Percentiles rank a stretch among this genome's conserved stretches.
phyloP scores from a whole-genome alignment of 1,140 invertebrate genomes.

The Drosophila jambulina region DNA sequence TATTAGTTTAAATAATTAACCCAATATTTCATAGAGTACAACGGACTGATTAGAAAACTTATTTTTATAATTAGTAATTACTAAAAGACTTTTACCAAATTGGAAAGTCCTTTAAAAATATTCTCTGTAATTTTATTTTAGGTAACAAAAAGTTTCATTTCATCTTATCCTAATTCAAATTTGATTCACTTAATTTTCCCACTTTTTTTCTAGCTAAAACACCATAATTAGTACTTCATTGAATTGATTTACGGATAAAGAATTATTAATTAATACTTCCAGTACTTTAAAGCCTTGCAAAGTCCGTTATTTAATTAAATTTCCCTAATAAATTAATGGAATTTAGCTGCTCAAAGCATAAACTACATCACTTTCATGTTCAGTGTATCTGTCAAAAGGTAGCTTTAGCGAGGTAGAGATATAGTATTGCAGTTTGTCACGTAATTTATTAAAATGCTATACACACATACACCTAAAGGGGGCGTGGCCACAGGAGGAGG shows the following conservation, averaged over 20 bases:
- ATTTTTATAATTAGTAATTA: too few relatives aligned
- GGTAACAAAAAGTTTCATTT: too few relatives aligned
- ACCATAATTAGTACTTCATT: too few relatives aligned
- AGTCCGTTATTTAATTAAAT: not conserved
- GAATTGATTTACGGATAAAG: too few relatives aligned
- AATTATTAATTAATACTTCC: not conserved
- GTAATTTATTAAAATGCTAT: slow-evolving; percentile 82
- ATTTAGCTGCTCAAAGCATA: not conserved
- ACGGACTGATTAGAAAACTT: too few relatives aligned
- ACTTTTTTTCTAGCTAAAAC: too few relatives aligned
- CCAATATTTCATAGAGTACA: too few relatives aligned
- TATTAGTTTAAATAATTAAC: too few relatives aligned
- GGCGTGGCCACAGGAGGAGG: slow-evolving; percentile 11
- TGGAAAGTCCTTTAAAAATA: not conserved
- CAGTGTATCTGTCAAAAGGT: slow-evolving; percentile 6
- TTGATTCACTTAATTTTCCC: too few relatives aligned
- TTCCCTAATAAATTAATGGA: not conserved
- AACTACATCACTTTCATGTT: not conserved
- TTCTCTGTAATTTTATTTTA: not conserved
- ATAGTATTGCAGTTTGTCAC: slow-evolving; percentile 78
- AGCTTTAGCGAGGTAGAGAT: slow-evolving; percentile 21
- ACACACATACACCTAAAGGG: slow-evolving; percentile 36
- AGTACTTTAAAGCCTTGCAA: not conserved
- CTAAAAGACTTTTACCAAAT: too few relatives aligned
- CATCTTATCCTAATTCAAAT: too few relatives aligned